phyloP scores from a whole-genome alignment of 2,113 vertebrate species.

The Noturus placidus region DNA sequence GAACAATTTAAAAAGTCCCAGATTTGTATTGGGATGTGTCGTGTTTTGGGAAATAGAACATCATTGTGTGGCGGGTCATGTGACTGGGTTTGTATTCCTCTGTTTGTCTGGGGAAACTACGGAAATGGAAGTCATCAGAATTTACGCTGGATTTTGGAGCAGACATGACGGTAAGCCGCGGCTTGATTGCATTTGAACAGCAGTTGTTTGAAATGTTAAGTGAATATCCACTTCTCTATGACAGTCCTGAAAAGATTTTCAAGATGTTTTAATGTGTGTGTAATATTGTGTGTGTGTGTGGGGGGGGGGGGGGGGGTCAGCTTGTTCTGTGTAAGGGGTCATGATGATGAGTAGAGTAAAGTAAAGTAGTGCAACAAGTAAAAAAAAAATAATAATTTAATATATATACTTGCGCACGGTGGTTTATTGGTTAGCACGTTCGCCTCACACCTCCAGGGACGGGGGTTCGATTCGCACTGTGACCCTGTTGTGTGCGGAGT shows the following conservation, averaged over 20 bases:
- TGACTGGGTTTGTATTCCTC: background rate
- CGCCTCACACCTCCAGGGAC: no score
- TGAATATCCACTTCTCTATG: background rate
- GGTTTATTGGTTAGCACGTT: no score
- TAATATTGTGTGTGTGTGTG: background rate
- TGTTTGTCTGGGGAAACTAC: background rate
- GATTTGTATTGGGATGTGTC: no score
- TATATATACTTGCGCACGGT: no score
- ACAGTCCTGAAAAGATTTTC: background rate
- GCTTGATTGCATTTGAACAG: background rate
- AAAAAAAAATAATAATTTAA: no score
- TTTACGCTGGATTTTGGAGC: background rate
- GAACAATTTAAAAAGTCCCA: background rate
- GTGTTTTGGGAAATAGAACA: no score
- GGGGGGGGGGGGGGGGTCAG: background rate
- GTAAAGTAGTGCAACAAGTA: background rate
- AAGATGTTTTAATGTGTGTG: background rate
- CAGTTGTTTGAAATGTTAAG: background rate
- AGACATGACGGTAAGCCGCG: background rate
- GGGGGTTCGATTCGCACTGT: no score
- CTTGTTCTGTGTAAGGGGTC: background rate
- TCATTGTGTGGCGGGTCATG: background rate
- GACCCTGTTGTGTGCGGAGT: no score
- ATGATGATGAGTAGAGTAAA: background rate
- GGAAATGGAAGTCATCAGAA: background rate